Percentiles rank a stretch among this genome's conserved stretches.
phyloP scores from a whole-genome alignment of 1,140 invertebrate species.

The Hyles euphorbiae region DNA sequence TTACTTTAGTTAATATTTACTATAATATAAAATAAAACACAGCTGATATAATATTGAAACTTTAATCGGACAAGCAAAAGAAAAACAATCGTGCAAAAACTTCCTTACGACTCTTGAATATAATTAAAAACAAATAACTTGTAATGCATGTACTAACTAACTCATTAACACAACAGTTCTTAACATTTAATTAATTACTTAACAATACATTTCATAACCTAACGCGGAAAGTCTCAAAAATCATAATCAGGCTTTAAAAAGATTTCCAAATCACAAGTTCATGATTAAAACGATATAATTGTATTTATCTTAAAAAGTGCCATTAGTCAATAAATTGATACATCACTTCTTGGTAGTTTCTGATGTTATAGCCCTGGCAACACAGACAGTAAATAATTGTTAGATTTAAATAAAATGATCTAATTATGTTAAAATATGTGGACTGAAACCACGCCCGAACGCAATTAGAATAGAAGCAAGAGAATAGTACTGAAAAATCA shows the following conservation, averaged over 20 bases:
- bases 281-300: conserved; percentile 59
- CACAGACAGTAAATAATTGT: background rate
- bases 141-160: conserved; percentile 27
- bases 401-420: too few species aligned
- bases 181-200: conserved; percentile 4
- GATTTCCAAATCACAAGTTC: conserved; percentile 54
- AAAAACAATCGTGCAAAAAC: conserved; percentile 50
- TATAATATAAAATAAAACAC: background rate
- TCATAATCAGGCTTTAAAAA: too few species aligned
- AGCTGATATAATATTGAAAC: conserved; percentile 9
- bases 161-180: conserved; percentile 1
- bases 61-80: conserved; percentile 57
- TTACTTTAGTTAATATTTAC: too few species aligned
- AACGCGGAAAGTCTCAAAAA: conserved; percentile 27
- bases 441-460: background rate
- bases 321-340: conserved; percentile 47
- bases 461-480: background rate
- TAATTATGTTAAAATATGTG: background rate
- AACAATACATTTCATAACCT: conserved; percentile 41
- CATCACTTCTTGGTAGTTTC: conserved; percentile 43
- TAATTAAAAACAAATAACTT: conserved; percentile 31
- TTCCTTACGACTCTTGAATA: conserved; percentile 19
- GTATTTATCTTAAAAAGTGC: conserved; percentile 36
- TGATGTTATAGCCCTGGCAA: background rate
- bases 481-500: too few species aligned